Evolutionary conservation across 2,113 vertebrate genomes (phyloP).

Genomic region (Otis tarda): DNA sequence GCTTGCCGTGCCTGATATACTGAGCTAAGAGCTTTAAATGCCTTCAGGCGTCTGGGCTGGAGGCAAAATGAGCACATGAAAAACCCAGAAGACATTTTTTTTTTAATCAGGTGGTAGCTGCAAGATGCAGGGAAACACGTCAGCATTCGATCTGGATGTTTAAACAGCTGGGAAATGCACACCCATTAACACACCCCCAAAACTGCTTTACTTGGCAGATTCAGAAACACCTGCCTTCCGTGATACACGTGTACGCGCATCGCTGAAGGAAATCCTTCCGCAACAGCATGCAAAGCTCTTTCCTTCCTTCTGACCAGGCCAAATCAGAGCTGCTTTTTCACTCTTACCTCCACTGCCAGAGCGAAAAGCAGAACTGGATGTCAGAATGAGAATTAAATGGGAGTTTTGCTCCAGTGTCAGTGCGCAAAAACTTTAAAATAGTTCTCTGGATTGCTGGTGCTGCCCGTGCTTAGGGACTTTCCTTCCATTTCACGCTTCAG

Average conservation of each 20-base stretch:
- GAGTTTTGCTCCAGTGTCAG: background rate
- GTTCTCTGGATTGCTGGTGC: background rate
- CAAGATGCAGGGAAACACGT: background rate
- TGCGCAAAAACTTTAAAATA: background rate
- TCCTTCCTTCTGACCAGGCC: background rate
- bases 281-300: background rate
- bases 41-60: background rate
- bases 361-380: background rate
- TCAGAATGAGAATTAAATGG: background rate
- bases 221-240: fast-evolving
- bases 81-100: background rate
- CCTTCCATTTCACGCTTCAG: background rate
- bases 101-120: background rate
- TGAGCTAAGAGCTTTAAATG: background rate
- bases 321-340: background rate
- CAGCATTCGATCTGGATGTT: background rate
- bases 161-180: background rate
- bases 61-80: background rate
- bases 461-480: background rate
- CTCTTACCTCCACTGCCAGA: background rate
- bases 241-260: fast-evolving
- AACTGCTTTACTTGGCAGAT: background rate
- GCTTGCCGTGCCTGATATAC: background rate
- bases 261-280: background rate
- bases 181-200: background rate